Evolutionary conservation across 1,140 invertebrate species (phyloP).

Genomic region (Rhagoletis pomonella): DNA sequence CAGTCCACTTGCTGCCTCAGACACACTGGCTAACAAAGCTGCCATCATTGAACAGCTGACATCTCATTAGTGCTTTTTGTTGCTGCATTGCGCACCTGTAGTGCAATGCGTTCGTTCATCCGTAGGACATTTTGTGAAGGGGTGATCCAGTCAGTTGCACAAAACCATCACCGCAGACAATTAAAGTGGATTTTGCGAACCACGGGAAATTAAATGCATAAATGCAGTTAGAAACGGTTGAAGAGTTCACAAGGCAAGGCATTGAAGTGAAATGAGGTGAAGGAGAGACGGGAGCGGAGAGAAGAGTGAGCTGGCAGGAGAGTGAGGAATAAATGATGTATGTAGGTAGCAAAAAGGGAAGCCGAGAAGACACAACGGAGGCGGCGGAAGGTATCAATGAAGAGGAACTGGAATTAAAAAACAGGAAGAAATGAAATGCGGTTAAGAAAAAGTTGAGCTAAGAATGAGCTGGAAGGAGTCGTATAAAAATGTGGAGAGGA

Average conservation of each 20-base stretch:
- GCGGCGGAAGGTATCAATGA: too few relatives aligned
- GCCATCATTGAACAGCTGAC: background rate
- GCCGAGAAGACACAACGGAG: too few relatives aligned
- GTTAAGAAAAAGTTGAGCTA: background rate
- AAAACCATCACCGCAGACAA: background rate
- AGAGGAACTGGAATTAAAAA: background rate
- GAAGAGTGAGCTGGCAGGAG: background rate
- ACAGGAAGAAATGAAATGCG: background rate
- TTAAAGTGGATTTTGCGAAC: constrained; percentile 10
- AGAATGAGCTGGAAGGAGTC: background rate
- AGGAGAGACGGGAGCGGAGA: too few relatives aligned
- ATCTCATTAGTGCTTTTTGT: background rate
- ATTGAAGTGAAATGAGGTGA: background rate
- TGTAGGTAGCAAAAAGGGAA: too few relatives aligned
- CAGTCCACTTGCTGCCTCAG: background rate
- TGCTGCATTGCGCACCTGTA: background rate
- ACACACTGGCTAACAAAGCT: background rate
- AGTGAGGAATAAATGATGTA: background rate
- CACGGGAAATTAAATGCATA: background rate
- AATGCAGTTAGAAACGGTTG: background rate
- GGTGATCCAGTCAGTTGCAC: background rate
- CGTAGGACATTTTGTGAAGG: background rate
- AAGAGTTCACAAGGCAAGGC: background rate
- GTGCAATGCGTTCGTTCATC: background rate
- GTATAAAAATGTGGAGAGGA: background rate